Evolutionary conservation across 1,140 invertebrate genomes (phyloP), one percentile per base, ranked within the genome.

Genomic region (Papilio xuthus): DNA sequence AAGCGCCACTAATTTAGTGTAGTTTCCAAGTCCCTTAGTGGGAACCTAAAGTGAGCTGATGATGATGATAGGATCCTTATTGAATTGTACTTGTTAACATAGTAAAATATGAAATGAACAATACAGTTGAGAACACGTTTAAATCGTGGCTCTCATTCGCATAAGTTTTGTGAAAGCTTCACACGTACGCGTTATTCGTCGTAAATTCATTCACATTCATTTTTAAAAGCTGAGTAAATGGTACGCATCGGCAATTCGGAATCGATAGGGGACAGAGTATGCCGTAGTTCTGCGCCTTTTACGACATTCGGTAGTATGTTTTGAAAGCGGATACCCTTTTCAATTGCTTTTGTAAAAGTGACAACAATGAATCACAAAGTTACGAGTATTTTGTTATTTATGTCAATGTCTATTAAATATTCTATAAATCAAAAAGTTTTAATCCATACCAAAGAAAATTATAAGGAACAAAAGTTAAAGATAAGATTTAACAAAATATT

Each of bases 181-280:
- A 67, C 60, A 67, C 60, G 60, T 67, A 67, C 60, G 18, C 28
- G 50, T 53, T 53, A 20, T 28, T 67, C 60, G 3, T 32, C 60
- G 26, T 67, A 67, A 67, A 67, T 67, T 67, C 26, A 67, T 28
- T 28, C 26, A 15, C 60, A 67, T 67, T 67, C 26, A 67, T 67
- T 18, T 67, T 67, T 67, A 67, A 32, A 67, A 67, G 56, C 56
- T 23, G 2, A 67, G 60, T 67, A 67, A 67, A 28, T 67, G 20
- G 23, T 26, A 32, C 60, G 60, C 26, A 28, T 67, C 26, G 56
- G 9, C 56, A 26, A 60, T 32, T 32, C 26, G 13, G 12, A 67
- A 67, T 63, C 26, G 23, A 63, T 63, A 63, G 60, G 23, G 60
- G 60, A 63, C 4, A 13, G 28, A 6, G 7, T 6, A 37, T 6